phyloP scores from a whole-genome alignment of 2,888 invertebrate species.

The Periphyllus acericola region DNA sequence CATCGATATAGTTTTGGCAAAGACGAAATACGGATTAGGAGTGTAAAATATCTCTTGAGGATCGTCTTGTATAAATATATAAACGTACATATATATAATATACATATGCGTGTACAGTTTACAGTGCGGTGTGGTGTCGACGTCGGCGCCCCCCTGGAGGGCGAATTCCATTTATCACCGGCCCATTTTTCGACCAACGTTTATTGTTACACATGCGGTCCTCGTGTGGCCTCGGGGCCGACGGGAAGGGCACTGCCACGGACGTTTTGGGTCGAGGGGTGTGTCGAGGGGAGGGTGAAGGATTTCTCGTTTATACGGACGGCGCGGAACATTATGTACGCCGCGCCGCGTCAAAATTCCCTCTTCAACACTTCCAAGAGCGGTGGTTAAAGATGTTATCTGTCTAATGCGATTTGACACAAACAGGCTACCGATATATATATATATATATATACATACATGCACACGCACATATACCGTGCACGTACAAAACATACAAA shows the following conservation, averaged over 20 bases:
- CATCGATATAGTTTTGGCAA: too few relatives aligned
- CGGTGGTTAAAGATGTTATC: constrained; percentile 61
- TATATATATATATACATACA: neutral
- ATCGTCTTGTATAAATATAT: neutral
- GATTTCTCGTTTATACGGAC: neutral
- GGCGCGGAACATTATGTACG: neutral
- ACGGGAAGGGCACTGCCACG: neutral
- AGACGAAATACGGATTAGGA: too few relatives aligned
- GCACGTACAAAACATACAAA: too few relatives aligned
- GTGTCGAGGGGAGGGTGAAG: constrained; percentile 4
- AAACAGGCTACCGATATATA: constrained; percentile 43
- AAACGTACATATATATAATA: neutral
- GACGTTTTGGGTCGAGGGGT: neutral
- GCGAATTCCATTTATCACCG: constrained; percentile 57
- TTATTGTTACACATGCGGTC: constrained; percentile 42
- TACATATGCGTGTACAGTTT: neutral
- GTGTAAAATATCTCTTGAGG: neutral
- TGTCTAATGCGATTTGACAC: constrained; percentile 58
- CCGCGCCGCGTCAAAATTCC: constrained; percentile 52
- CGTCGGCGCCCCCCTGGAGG: constrained; percentile 33
- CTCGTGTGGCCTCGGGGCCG: neutral
- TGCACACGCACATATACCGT: too few relatives aligned
- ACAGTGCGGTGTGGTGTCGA: constrained; percentile 18
- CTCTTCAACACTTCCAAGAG: constrained; percentile 59
- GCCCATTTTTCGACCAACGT: constrained; percentile 38